Percentiles rank a stretch among this genome's conserved stretches.
Evolutionary conservation across 2,113 vertebrate species (phyloP).

Genomic region (Cottus gobio): DNA sequence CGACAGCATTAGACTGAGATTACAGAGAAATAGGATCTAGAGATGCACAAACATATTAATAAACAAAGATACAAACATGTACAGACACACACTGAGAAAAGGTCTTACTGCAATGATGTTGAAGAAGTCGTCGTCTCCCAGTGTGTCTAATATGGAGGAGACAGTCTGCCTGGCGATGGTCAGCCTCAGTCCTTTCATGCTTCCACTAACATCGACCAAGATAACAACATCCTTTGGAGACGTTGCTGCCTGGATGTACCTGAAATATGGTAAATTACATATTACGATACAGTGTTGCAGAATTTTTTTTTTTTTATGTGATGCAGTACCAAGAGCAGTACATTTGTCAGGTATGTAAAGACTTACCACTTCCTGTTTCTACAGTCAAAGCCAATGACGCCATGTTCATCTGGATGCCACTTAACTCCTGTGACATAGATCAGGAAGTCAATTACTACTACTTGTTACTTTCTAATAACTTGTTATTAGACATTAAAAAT

Average conservation of each 20-base stretch:
- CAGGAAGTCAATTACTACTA: neutral
- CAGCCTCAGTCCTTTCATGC: conserved; percentile 97
- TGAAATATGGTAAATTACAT: conserved; percentile 60
- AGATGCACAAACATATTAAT: neutral
- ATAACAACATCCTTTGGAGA: conserved; percentile 98
- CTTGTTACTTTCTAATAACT: too few relatives aligned
- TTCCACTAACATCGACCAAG: conserved; percentile 96
- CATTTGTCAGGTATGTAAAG: neutral
- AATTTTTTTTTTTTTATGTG: neutral
- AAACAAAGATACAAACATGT: neutral
- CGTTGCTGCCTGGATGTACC: conserved; percentile 99
- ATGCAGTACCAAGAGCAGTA: neutral
- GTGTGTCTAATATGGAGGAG: conserved; percentile 97
- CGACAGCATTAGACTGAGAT: neutral
- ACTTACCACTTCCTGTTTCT: conserved; percentile 97
- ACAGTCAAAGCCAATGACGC: conserved; percentile 98
- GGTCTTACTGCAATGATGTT: conserved; percentile 93
- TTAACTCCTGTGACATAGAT: conserved; percentile 88
- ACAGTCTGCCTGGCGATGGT: conserved; percentile 98
- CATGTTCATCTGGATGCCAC: conserved; percentile 98
- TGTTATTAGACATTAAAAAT: neutral
- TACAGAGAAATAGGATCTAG: neutral
- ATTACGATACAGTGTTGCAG: neutral
- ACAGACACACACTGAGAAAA: neutral
- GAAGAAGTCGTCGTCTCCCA: conserved; percentile 99